Percentiles rank a stretch among this genome's conserved stretches.
Evolutionary conservation across 2,113 vertebrate species (phyloP).

Genomic region (Oxygymnocypris stewartii): DNA sequence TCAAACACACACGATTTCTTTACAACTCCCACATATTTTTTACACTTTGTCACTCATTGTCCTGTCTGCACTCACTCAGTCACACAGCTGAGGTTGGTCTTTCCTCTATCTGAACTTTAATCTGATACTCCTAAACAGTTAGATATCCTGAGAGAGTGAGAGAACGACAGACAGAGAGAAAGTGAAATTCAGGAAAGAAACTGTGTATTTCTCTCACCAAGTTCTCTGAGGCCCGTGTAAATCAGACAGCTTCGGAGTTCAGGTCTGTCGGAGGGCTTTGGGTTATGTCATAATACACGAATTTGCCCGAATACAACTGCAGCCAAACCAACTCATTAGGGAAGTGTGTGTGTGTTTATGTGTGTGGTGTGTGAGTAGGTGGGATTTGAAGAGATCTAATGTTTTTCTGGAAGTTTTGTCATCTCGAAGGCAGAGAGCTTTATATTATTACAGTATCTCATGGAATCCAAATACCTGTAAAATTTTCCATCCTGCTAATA

Average conservation of each 20-base stretch:
- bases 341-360: constrained; percentile 60
- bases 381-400: constrained; percentile 66
- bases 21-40: neutral
- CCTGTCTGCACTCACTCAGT: constrained; percentile 29
- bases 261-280: constrained; percentile 46
- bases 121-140: constrained; percentile 11
- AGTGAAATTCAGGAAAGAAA: constrained; percentile 9
- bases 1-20: neutral
- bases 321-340: constrained; percentile 78
- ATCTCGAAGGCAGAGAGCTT: constrained; percentile 72
- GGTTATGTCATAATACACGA: constrained; percentile 54
- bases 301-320: constrained; percentile 64
- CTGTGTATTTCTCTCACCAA: constrained; percentile 19
- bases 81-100: constrained; percentile 11
- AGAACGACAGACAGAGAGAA: constrained; percentile 21
- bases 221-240: constrained; percentile 39
- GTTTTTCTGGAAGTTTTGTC: constrained; percentile 76
- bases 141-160: constrained; percentile 8
- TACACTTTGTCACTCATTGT: neutral
- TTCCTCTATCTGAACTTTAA: constrained; percentile 15
- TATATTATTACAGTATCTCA: constrained; percentile 77
- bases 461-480: constrained; percentile 80
- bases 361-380: constrained; percentile 47
- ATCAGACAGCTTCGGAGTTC: constrained; percentile 45
- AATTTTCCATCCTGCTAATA: constrained; percentile 82